Base-by-base conservation (phyloP, 2,888 invertebrate genomes). In the Bimastos eiseni region DNA sequence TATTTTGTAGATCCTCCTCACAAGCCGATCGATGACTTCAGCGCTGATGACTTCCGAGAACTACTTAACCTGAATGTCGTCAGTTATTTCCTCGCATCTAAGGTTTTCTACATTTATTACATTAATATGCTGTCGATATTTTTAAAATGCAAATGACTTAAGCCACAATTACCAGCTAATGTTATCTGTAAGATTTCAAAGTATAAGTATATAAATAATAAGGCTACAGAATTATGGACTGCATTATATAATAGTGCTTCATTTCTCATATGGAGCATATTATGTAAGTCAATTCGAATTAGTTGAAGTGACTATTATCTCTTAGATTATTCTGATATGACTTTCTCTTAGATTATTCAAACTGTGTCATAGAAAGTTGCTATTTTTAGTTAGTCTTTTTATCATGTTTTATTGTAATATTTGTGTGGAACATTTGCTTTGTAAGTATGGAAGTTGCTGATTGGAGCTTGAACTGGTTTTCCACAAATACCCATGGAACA, bases 31-130 rank as follows among this genome's bases (percentile, higher is more conserved):
- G 95, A 95, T 91, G 94, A 94, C n/a, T 93, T 94, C 90, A 92
- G 93, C 21, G 93, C 93, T 13, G 93, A 94, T 41, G 94, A 94
- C 38, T 94, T 95, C 91, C 91, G 93, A 70, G 91, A 92, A 30
- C 92, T 94, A 2, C 92, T 94, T 34, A 93, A 94, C 86, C 83
- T 94, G n/a, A 94, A 94, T 91, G 93, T 94, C 34, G 92, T 94
- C 91, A 94, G 93, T 89, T 94, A 94, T 89, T 94, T 94, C 91
- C 92, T 93, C 13, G 93, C 93, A 90, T 91, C 93, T 15, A 95
- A 95, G 93, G 94, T 94, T 92, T 90, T 91, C 13, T 70, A n/a
- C 8, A 70, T 70, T 70, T 8, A 70, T 70, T 70, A 70, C 70
- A n/a, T 70, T 70, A n/a, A n/a, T n/a, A 70, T 70, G n/a, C 17